Evolutionary conservation across 2,888 invertebrate species (phyloP), one percentile per base, ranked within the genome.

Genomic region (Eristalis intricaria): DNA sequence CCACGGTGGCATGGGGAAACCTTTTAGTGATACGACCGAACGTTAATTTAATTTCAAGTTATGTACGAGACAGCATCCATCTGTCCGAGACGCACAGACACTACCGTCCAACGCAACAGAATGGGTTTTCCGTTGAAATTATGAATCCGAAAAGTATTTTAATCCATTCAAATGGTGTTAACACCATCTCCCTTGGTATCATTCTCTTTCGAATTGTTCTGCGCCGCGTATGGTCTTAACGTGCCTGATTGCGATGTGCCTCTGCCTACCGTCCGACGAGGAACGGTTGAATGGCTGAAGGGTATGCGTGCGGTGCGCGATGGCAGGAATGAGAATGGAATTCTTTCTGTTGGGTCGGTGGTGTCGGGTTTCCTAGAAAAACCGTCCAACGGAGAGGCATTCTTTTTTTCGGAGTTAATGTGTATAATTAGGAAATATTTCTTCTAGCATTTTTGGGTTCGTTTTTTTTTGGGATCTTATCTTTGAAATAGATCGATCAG

Each of bases 131-230:
- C 71, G 79, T 64, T 61, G 61, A 84, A 87, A 84, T 84, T 84
- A 87, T 87, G 84, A 87, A 84, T 79, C 71, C 75, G 50, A 79
- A 79, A 73, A 69, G 76, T 40, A 78, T 76, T 79, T 75, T 75
- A 84, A 87, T 87, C 87, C 79, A 87, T 87, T 84, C 68, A 60
- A 76, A 84, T 80, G 73, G 73, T 75, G 87, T 80, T 87, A 87
- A 79, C 83, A 79, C 75, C 79, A 87, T 87, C 84, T 69, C 78
- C 19, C 73, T 74, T 23, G 70, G 70, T 68, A 65, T 86, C 43
- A 69, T 78, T 80, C 60, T 75, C 70, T 58, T 19, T 8, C 29
- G 32, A 71, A 71, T 58, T 26, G 70, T 26, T 32, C 32, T 32
- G 32, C 32, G 32, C 40, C 8, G 50, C 32, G 50, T 29, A 60